Percentiles rank a stretch among this genome's conserved stretches.
Evolutionary conservation across 2,113 vertebrate species (phyloP).

Genomic region (Phasianus colchicus): DNA sequence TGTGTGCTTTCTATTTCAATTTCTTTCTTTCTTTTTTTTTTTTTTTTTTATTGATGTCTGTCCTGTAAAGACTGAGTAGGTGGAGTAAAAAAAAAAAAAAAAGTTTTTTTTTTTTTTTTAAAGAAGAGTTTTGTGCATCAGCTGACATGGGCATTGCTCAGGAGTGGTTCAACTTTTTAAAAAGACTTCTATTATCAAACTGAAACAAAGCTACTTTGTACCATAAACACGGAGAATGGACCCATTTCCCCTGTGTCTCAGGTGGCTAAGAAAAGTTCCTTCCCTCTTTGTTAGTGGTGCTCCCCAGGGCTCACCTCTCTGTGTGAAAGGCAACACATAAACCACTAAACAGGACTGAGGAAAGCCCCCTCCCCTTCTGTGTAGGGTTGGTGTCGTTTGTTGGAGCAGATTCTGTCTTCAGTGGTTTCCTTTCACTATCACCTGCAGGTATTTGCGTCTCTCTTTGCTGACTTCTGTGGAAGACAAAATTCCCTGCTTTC

Average conservation of each 20-base stretch:
- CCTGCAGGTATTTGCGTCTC: background rate
- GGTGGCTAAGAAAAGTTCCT: conserved; percentile 15
- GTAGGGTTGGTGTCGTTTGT: background rate
- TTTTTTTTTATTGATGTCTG: background rate
- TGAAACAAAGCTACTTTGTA: conserved; percentile 36
- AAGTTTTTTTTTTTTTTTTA: background rate
- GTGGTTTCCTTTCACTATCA: background rate
- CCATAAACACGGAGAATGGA: conserved; percentile 15
- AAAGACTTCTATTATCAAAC: conserved; percentile 11
- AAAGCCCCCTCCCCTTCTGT: background rate
- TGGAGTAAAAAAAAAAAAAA: background rate
- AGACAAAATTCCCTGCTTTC: background rate
- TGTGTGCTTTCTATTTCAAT: background rate
- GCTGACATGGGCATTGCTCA: background rate
- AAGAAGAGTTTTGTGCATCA: background rate
- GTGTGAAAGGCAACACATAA: background rate
- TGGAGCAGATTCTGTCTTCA: background rate
- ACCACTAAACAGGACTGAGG: background rate
- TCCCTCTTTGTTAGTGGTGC: background rate
- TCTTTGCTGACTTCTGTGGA: background rate
- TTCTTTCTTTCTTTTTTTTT: background rate
- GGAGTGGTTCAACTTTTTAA: background rate
- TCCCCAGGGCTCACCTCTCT: background rate
- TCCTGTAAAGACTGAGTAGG: background rate
- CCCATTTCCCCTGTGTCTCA: background rate